Percentiles rank a stretch among this genome's conserved stretches.
Conservation (phyloP, 1,140 invertebrate genomes). For the Phortica variegata region DNA sequence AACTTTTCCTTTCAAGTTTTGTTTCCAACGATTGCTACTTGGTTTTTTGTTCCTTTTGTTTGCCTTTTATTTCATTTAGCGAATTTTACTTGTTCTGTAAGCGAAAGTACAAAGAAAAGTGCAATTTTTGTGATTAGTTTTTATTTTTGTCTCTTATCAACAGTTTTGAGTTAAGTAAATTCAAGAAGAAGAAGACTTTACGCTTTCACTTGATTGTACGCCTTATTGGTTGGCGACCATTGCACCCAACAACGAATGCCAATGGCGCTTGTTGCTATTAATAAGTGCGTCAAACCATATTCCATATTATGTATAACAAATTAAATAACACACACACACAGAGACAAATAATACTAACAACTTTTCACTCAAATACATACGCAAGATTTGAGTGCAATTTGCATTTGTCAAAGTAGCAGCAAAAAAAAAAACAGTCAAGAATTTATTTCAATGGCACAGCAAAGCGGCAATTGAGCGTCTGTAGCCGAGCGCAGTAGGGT, state of each 20-base stretch:
- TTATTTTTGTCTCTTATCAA: slow-evolving; percentile 12
- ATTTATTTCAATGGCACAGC: slow-evolving; percentile 26
- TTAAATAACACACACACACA: slow-evolving; percentile 8
- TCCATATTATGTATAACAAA: too few species aligned
- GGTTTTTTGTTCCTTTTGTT: slow-evolving; percentile 11
- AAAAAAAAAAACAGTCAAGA: background rate
- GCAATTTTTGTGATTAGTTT: background rate
- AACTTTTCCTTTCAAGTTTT: too few species aligned
- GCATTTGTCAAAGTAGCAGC: background rate
- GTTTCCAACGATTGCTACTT: slow-evolving; percentile 15
- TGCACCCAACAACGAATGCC: too few species aligned
- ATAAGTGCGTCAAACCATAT: slow-evolving; percentile 21
- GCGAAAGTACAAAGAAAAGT: slow-evolving; percentile 4
- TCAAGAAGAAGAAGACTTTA: background rate
- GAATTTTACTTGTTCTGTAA: slow-evolving; percentile 46
- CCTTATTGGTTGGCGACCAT: background rate
- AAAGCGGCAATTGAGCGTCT: slow-evolving; percentile 15
- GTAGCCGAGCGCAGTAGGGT: slow-evolving; percentile 25
- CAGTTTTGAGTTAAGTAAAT: slow-evolving; percentile 1
- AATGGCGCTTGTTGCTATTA: slow-evolving; percentile 13
- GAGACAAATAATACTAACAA: background rate
- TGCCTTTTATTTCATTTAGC: slow-evolving; percentile 6
- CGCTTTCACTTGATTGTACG: background rate
- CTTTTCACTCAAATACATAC: slow-evolving; percentile 12
- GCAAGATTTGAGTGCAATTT: background rate